Percentiles rank a stretch among this genome's conserved stretches.
These are phyloP conservation scores for Drosophila pseudotakahashii DNA, from an alignment of 2,888 invertebrate species.

Conservation along the genomic window DNA sequence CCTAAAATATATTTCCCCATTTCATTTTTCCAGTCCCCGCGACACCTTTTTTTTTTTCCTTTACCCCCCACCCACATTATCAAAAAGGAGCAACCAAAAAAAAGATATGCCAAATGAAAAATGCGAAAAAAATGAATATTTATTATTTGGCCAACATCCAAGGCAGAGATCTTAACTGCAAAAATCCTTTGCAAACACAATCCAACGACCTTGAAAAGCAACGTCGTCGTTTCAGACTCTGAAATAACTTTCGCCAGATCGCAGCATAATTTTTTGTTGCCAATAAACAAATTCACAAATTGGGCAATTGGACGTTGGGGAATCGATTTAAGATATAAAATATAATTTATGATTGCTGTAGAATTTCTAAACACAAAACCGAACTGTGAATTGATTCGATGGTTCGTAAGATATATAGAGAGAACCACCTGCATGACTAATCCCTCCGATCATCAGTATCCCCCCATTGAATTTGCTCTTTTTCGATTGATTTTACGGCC, in stretches of 20 bases:
- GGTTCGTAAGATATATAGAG: constrained; percentile 9
- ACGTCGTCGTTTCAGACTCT: constrained; percentile 6
- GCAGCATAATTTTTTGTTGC: constrained; percentile 56
- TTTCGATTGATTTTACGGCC: constrained; percentile 19
- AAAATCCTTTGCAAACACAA: constrained; percentile 33
- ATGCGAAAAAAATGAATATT: constrained; percentile 29
- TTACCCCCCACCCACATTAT: background rate
- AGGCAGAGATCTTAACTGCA: constrained; percentile 41
- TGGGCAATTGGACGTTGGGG: constrained; percentile 41
- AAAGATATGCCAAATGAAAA: constrained; percentile 26
- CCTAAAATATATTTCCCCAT: constrained; percentile 28
- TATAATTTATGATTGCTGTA: constrained; percentile 54
- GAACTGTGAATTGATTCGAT: constrained; percentile 37
- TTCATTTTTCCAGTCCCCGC: constrained; percentile 11
- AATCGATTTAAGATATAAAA: constrained; percentile 52
- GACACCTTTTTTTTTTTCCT: constrained; percentile 18
- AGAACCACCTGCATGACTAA: constrained; percentile 53
- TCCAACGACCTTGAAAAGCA: constrained; percentile 43
- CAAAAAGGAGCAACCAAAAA: constrained; percentile 34
- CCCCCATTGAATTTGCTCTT: constrained; percentile 7
- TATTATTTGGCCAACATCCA: constrained; percentile 36
- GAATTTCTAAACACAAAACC: constrained; percentile 37
- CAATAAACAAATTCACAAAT: constrained; percentile 61
- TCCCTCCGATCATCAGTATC: constrained; percentile 16
- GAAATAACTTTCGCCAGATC: constrained; percentile 55